Evolutionary conservation across 2,888 invertebrate species (phyloP).

Genomic region (Craniophora ligustri): DNA sequence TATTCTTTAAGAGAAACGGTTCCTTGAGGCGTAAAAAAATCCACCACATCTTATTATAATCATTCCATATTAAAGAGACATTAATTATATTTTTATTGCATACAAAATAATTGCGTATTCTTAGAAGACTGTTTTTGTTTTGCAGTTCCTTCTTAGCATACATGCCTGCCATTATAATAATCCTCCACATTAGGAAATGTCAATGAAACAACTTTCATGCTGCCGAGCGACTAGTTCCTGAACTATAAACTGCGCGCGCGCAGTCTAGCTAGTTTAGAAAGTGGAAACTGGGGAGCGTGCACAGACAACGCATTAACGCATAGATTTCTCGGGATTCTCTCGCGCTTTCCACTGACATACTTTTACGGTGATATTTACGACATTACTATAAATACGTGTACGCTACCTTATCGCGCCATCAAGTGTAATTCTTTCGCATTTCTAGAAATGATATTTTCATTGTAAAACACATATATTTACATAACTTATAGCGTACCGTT

Average conservation of each 20-base stretch:
- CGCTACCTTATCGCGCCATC: slow-evolving; percentile 29
- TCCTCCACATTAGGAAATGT: slow-evolving; percentile 74
- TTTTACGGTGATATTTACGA: slow-evolving; percentile 67
- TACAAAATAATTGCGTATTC: slow-evolving; percentile 5
- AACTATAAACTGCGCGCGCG: slow-evolving; percentile 76
- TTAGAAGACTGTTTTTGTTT: slow-evolving; percentile 31
- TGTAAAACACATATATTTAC: too few species aligned
- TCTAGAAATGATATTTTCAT: neutral
- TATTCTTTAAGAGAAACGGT: slow-evolving; percentile 50
- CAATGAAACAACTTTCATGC: slow-evolving; percentile 81
- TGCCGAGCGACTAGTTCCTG: slow-evolving; percentile 77
- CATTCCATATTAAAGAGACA: slow-evolving; percentile 23
- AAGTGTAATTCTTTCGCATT: slow-evolving; percentile 6
- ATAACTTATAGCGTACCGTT: too few species aligned
- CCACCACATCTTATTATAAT: slow-evolving; percentile 40
- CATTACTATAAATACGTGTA: slow-evolving; percentile 32
- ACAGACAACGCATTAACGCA: slow-evolving; percentile 76
- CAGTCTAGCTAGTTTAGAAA: slow-evolving; percentile 84
- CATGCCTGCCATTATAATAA: slow-evolving; percentile 40
- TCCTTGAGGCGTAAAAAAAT: slow-evolving; percentile 36
- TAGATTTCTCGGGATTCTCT: slow-evolving; percentile 87
- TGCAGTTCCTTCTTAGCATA: slow-evolving; percentile 30
- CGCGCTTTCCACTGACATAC: slow-evolving; percentile 88
- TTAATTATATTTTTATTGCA: slow-evolving; percentile 23
- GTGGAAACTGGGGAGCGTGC: slow-evolving; percentile 81